Conservation (phyloP, 2,113 vertebrate genomes). For the Pseudolaguvia tuberculata region DNA sequence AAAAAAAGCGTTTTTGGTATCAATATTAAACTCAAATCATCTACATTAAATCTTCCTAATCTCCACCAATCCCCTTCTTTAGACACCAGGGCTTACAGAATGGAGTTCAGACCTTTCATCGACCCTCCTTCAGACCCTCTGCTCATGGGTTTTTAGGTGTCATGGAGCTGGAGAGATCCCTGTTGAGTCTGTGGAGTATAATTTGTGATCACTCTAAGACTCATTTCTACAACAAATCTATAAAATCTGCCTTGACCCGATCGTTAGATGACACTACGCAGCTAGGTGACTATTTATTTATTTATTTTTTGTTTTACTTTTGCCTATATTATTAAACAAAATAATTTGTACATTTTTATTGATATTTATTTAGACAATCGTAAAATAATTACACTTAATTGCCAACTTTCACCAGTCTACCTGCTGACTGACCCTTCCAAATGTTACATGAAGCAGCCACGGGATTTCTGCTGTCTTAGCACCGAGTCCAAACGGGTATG, state of each 20-base stretch:
- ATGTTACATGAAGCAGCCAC: constrained; percentile 83
- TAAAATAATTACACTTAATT: constrained; percentile 13
- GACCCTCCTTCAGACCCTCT: constrained; percentile 75
- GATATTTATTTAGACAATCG: background rate
- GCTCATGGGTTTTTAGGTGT: constrained; percentile 86
- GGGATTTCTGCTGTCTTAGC: constrained; percentile 96
- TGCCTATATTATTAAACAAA: background rate
- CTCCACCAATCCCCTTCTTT: background rate
- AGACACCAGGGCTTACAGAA: constrained; percentile 85
- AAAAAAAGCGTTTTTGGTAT: background rate
- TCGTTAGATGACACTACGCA: constrained; percentile 83
- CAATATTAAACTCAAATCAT: background rate
- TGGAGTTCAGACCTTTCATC: constrained; percentile 82
- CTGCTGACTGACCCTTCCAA: constrained; percentile 77
- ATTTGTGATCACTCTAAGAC: constrained; percentile 81
- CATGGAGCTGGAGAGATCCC: constrained; percentile 75
- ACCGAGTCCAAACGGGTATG: constrained; percentile 83
- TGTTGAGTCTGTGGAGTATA: constrained; percentile 75
- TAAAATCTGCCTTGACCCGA: constrained; percentile 78
- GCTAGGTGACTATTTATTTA: constrained; percentile 80
- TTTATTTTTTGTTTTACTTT: constrained; percentile 1
- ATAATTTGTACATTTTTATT: background rate
- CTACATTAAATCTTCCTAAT: background rate
- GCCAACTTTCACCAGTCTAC: constrained; percentile 74
- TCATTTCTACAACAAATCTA: constrained; percentile 78